Percentiles rank a stretch among this genome's conserved stretches.
Conservation (phyloP, 2,888 invertebrate species). For the Eudasyphora cyanicolor region DNA sequence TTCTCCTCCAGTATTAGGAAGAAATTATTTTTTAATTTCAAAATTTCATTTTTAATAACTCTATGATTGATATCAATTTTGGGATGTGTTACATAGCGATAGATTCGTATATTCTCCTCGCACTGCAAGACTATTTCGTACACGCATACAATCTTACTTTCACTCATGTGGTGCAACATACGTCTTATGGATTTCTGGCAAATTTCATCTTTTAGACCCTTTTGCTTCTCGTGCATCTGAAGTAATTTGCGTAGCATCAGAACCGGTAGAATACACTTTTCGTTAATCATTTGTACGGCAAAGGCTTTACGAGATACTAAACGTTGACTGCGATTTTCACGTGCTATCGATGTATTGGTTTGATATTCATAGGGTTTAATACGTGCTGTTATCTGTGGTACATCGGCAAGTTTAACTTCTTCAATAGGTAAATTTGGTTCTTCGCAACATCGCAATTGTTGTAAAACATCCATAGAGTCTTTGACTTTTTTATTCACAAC, state of each 20-base stretch:
- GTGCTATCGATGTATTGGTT: neutral
- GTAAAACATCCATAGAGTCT: constrained; percentile 58
- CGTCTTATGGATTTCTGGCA: constrained; percentile 83
- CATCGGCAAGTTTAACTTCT: constrained; percentile 68
- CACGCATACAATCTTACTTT: constrained; percentile 68
- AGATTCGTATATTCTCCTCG: constrained; percentile 70
- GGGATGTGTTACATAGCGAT: constrained; percentile 76
- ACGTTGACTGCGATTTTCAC: constrained; percentile 67
- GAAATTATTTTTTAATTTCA: constrained; percentile 73
- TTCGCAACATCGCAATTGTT: constrained; percentile 71
- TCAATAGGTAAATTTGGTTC: constrained; percentile 69
- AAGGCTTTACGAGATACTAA: constrained; percentile 82
- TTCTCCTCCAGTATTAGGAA: constrained; percentile 72
- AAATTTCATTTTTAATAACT: constrained; percentile 71
- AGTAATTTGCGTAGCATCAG: constrained; percentile 81
- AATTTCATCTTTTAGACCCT: constrained; percentile 82
- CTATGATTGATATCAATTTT: constrained; percentile 72
- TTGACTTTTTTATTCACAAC: constrained; percentile 65
- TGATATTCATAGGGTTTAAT: constrained; percentile 65
- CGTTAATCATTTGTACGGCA: constrained; percentile 83
- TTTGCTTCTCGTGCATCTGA: constrained; percentile 81
- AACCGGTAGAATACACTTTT: constrained; percentile 83
- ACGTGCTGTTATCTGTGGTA: constrained; percentile 68
- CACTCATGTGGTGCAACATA: constrained; percentile 82
- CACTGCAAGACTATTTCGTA: constrained; percentile 74